Evolutionary conservation across 2,888 invertebrate genomes (phyloP).

Genomic region (Atrina japonica): DNA sequence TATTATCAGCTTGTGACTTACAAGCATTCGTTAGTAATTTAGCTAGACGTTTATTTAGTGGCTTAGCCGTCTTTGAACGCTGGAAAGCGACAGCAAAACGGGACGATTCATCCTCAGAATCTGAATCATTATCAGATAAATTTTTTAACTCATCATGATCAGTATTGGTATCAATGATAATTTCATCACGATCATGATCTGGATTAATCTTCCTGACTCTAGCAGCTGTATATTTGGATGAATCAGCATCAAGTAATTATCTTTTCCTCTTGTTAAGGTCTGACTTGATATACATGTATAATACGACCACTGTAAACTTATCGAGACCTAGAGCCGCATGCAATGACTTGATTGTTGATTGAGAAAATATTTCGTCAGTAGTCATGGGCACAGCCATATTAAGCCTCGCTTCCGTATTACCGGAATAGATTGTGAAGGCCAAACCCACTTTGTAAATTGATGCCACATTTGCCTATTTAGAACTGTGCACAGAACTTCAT

Average conservation of each 20-base stretch:
- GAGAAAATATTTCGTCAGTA: no score
- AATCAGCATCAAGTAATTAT: background rate
- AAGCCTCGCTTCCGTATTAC: no score
- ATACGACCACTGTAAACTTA: constrained; percentile 10
- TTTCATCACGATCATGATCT: background rate
- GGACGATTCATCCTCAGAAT: background rate
- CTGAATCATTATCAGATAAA: background rate
- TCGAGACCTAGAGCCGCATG: background rate
- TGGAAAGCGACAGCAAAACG: constrained; percentile 2
- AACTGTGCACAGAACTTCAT: no score
- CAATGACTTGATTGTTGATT: background rate
- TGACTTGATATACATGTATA: background rate
- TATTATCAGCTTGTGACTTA: background rate
- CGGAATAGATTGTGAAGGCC: constrained; percentile 2
- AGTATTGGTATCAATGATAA: no score
- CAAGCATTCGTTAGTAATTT: background rate
- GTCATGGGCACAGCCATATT: constrained; percentile 11
- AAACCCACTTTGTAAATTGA: no score
- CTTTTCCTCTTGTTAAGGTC: background rate
- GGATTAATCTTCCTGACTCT: background rate
- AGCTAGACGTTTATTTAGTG: background rate
- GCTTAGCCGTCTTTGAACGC: background rate
- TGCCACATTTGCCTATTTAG: no score
- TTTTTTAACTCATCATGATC: no score
- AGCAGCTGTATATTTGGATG: background rate